Evolutionary conservation across 2,113 vertebrate genomes (phyloP).

Genomic region (Odocoileus virginianus): DNA sequence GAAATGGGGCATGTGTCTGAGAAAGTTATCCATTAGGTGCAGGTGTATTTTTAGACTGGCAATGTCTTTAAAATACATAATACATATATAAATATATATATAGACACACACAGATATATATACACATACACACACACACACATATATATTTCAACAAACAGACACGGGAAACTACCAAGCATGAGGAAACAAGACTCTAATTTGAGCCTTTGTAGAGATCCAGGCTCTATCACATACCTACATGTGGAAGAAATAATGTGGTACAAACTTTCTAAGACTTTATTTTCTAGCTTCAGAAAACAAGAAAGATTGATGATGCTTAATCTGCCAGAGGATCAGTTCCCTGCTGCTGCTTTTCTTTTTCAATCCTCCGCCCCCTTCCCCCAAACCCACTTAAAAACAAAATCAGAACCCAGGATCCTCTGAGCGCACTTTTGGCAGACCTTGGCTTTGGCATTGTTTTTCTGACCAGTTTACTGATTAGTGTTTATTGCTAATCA

Average conservation of each 20-base stretch:
- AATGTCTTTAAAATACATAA: background rate
- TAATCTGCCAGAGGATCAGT: slow-evolving; percentile 21
- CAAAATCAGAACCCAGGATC: slow-evolving; percentile 44
- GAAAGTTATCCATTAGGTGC: background rate
- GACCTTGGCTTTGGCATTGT: slow-evolving; percentile 26
- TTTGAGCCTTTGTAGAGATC: background rate
- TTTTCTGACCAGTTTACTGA: slow-evolving; percentile 67
- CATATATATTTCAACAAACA: background rate
- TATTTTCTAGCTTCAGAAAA: slow-evolving; percentile 45
- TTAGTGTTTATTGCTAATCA: slow-evolving; percentile 69
- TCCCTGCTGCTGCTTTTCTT: slow-evolving; percentile 12
- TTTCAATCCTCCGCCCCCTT: background rate
- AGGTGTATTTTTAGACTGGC: background rate
- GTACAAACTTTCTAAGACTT: background rate
- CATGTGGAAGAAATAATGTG: slow-evolving; percentile 42
- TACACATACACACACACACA: background rate
- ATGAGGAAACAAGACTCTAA: background rate
- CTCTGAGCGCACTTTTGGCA: slow-evolving; percentile 33
- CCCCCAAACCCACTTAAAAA: background rate
- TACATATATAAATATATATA: too few relatives aligned
- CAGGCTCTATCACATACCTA: background rate
- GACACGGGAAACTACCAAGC: background rate
- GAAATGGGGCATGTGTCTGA: background rate
- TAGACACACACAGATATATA: too few relatives aligned
- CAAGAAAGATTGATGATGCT: slow-evolving; percentile 28